Conservation (phyloP, 2,113 vertebrate species). For the Prietella phreatophila region DNA sequence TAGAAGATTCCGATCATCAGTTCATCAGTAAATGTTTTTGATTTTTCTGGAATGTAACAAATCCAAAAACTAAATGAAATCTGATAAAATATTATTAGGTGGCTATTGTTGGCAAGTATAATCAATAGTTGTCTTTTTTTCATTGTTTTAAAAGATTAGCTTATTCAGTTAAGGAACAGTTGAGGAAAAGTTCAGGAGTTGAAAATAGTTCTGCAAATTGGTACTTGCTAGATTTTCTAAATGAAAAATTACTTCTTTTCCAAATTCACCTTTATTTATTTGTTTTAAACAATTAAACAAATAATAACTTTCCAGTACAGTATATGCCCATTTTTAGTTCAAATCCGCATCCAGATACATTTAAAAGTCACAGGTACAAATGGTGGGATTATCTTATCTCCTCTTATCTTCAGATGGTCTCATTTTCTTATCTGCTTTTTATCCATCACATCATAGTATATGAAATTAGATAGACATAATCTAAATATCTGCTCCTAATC, state of each 20-base stretch:
- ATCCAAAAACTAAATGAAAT: not conserved
- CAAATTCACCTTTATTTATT: not conserved
- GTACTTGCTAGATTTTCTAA: not conserved
- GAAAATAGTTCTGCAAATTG: not conserved
- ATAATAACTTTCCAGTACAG: not conserved
- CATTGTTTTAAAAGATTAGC: not conserved
- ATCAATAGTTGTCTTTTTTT: not conserved
- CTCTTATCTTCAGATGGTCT: not conserved
- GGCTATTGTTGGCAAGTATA: not conserved
- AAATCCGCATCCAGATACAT: not conserved
- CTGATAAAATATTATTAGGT: not conserved
- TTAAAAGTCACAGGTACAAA: not conserved
- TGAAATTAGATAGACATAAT: not conserved
- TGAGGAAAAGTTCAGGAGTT: not conserved
- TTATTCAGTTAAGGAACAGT: not conserved
- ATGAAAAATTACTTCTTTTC: not conserved
- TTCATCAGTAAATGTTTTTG: not conserved
- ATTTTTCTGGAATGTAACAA: not conserved
- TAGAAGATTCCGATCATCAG: not conserved
- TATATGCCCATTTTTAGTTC: not conserved
- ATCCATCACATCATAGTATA: not conserved
- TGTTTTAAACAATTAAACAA: not conserved
- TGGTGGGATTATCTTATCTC: no score
- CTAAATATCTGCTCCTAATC: not conserved
- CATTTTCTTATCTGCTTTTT: not conserved